Base-by-base conservation (phyloP, 2,888 invertebrate genomes). In the Norana najaformis region DNA sequence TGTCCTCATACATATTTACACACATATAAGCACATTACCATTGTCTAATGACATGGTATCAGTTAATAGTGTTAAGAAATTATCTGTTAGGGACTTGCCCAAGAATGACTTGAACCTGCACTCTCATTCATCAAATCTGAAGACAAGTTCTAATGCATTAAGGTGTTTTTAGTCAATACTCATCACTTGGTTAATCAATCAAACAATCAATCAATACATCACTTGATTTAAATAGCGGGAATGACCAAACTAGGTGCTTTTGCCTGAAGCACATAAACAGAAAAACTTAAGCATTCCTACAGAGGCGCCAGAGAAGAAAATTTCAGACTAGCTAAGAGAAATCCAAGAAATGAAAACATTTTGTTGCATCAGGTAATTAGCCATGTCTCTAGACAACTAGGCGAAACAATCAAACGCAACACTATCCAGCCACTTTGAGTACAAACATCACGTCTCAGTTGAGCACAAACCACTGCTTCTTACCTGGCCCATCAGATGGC, bases 401-500 rank as follows among this genome's bases (percentile, higher is more conserved):
- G n/a, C n/a, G 69, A 69, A 69, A 69, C 4, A 47, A 20, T 47
- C 23, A 3, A 23, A 69, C n/a, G 69, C 69, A 30, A 11, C 69
- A 69, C 69, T n/a, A 3, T 47, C 47, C 47, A 16, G 23, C 47
- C 47, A 47, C 47, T 47, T 47, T 23, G 47, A 4, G 23, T 47
- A 47, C 47, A 47, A 16, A 23, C 47, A 23, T 47, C 23, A 13
- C 13, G 69, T 69, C 69, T 36, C n/a, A 47, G 41, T 53, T 18
- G 35, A 83, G 13, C 23, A 36, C 18, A 88, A n/a, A 37, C 18
- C 36, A 53, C 82, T 39, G 38, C 30, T 39, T 38, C 89, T 30
- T 90, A 92, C 97, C 97, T 36, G 97, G 97, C 20, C 97, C 97
- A 92, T 96, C 96, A 93, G 95, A 95, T 1, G 95, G 95, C 69